A percentile compares a stretch with the other conserved stretches of the same genome.
phyloP scores from a whole-genome alignment of 35 echinoderm and acorn worm species.

The Ophioderma brevispina region DNA sequence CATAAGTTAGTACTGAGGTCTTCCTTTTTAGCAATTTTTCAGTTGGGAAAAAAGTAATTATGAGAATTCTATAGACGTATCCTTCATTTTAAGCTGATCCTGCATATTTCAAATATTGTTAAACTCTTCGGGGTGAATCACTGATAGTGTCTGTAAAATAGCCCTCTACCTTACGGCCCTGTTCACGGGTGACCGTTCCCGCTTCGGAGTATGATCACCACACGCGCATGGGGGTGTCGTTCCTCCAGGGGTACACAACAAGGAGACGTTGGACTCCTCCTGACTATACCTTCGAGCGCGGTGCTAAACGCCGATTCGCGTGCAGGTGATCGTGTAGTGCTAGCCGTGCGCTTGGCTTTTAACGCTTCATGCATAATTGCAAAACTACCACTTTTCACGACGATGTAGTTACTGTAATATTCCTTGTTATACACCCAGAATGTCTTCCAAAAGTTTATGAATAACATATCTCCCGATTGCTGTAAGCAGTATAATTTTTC shows the following conservation, averaged over 20 bases:
- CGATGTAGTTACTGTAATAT: neutral
- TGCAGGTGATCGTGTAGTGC: neutral
- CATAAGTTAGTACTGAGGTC: too few species aligned
- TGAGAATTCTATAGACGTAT: too few species aligned
- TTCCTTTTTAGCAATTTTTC: too few species aligned
- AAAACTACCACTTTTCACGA: neutral
- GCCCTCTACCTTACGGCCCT: neutral
- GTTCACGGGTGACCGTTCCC: neutral
- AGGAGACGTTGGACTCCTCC: too few species aligned
- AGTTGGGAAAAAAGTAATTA: too few species aligned
- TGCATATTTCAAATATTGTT: too few species aligned
- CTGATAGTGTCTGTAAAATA: too few species aligned
- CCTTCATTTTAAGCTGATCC: too few species aligned
- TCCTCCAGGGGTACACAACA: neutral
- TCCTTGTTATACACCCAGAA: too few species aligned
- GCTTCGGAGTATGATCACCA: neutral
- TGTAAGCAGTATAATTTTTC: neutral
- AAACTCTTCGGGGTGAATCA: too few species aligned
- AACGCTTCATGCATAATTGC: neutral
- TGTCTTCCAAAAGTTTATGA: neutral
- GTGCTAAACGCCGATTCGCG: neutral
- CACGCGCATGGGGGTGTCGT: neutral
- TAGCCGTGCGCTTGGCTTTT: neutral
- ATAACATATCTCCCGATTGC: neutral
- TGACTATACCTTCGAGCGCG: neutral